A percentile compares a stretch with the other conserved stretches of the same genome.
Conservation (phyloP, 2,888 invertebrate species). For the Temnothorax ravouxi region DNA sequence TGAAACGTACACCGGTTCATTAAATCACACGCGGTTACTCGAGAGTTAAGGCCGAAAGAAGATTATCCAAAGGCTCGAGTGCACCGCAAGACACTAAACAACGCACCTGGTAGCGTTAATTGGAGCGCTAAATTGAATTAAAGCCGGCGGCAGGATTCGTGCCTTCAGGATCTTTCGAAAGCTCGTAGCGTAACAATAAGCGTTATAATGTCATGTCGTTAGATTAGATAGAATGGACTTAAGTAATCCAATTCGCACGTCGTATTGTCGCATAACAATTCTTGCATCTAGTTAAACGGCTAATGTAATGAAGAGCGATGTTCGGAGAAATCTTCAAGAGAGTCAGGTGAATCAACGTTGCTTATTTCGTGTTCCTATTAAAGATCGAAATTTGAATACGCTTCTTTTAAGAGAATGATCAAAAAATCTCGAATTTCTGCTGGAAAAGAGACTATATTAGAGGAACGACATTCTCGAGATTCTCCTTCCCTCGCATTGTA, state of each 20-base stretch:
- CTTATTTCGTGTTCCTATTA: not conserved
- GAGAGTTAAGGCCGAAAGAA: not conserved
- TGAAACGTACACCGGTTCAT: not conserved
- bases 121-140: constrained; percentile 44
- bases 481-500: not conserved
- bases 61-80: constrained; percentile 10
- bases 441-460: not conserved
- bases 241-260: not conserved
- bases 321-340: not conserved
- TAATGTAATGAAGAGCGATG: not conserved
- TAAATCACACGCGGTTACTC: constrained; percentile 15
- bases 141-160: not conserved
- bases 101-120: constrained; percentile 19
- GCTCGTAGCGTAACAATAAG: not conserved
- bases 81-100: not conserved
- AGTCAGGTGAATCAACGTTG: not conserved
- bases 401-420: not conserved
- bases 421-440: not conserved
- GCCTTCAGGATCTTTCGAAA: not conserved
- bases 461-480: constrained; percentile 13
- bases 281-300: not conserved
- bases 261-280: not conserved
- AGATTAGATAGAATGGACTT: not conserved
- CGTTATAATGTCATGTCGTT: not conserved
- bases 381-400: constrained; percentile 1